A percentile compares a stretch with the other conserved stretches of the same genome.
phyloP scores from a whole-genome alignment of 2,797 vertebrate species.

The Chelon auratus region DNA sequence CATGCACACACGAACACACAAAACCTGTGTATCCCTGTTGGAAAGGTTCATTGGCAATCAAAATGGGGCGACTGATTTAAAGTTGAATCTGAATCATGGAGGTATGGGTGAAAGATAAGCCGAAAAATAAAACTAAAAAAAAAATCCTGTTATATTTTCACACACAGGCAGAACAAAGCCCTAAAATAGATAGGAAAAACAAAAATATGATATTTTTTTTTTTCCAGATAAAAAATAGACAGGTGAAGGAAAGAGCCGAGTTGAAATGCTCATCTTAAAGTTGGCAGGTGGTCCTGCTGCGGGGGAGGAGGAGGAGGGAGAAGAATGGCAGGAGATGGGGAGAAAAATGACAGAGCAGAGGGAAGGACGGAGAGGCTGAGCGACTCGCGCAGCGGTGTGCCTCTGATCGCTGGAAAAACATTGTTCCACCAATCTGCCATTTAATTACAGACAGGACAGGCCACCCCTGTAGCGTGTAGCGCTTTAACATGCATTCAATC shows the following conservation, averaged over 20 bases:
- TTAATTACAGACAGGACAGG: constrained; percentile 64
- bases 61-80: constrained; percentile 32
- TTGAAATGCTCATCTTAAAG: constrained; percentile 31
- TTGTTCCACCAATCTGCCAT: constrained; percentile 47
- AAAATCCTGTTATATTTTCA: neutral
- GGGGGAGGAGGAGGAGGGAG: neutral
- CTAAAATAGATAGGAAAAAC: neutral
- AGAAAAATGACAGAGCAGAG: constrained; percentile 29
- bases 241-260: neutral
- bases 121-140: constrained; percentile 26
- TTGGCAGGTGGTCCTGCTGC: constrained; percentile 25
- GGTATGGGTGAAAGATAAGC: neutral
- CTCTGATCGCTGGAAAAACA: constrained; percentile 32
- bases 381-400: constrained; percentile 3
- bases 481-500: constrained; percentile 61
- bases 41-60: constrained; percentile 33
- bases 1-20: neutral
- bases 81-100: constrained; percentile 31
- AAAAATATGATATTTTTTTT: constrained; percentile 15
- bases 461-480: constrained; percentile 17
- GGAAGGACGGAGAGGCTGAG: constrained; percentile 27
- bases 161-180: neutral
- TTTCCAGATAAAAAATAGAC: constrained; percentile 5
- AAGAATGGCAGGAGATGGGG: constrained; percentile 26
- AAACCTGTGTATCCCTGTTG: neutral